Evolutionary conservation across 2,797 vertebrate genomes (phyloP).

Genomic region (Gastrophryne carolinensis): DNA sequence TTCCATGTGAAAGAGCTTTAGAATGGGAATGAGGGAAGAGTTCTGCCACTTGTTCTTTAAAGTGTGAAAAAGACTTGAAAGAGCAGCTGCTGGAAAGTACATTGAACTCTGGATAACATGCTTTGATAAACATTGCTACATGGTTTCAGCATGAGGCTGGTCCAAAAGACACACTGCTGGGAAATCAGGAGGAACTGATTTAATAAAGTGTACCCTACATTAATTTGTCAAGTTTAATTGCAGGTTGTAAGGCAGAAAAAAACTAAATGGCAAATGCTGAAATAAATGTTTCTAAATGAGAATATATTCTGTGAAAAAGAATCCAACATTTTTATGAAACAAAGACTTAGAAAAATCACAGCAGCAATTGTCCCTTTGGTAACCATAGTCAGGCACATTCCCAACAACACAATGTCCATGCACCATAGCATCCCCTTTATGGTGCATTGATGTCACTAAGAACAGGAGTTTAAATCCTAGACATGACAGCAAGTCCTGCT

Average conservation of each 20-base stretch:
- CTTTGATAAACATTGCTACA: constrained; percentile 38
- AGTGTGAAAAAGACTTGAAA: constrained; percentile 37
- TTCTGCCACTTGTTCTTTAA: constrained; percentile 27
- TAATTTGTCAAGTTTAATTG: neutral
- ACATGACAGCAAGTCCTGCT: too few relatives aligned
- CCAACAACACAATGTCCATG: too few relatives aligned
- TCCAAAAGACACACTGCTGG: neutral
- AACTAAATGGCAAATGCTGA: neutral
- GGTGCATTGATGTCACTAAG: too few relatives aligned
- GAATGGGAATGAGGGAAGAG: constrained; percentile 15
- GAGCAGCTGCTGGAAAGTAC: constrained; percentile 38
- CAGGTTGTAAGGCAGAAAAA: neutral
- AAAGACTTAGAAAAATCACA: too few relatives aligned
- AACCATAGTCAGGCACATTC: too few relatives aligned
- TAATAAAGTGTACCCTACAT: neutral
- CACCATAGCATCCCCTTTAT: too few relatives aligned
- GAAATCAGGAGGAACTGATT: constrained; percentile 7
- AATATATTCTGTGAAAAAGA: neutral
- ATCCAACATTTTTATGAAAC: neutral
- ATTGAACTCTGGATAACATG: constrained; percentile 40
- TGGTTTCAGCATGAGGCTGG: constrained; percentile 14
- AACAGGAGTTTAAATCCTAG: too few relatives aligned
- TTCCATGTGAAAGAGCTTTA: constrained; percentile 26
- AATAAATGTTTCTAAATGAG: neutral
- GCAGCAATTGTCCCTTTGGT: too few relatives aligned